Evolutionary conservation across 2,888 invertebrate genomes (phyloP).

Genomic region (Amiota communis): DNA sequence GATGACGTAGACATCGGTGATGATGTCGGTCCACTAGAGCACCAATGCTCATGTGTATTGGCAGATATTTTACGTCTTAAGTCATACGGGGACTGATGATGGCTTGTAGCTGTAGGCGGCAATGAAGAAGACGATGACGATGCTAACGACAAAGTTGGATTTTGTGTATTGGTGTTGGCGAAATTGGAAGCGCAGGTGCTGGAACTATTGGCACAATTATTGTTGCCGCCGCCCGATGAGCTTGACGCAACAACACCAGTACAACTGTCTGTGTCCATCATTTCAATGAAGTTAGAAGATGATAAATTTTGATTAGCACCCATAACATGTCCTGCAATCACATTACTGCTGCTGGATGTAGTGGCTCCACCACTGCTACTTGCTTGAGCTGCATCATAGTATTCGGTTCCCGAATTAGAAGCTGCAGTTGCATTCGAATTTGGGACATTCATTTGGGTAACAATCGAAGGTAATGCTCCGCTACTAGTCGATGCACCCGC

Average conservation of each 20-base stretch:
- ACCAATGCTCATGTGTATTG: conserved; percentile 70
- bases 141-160: conserved; percentile 36
- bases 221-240: conserved; percentile 27
- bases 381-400: conserved; percentile 57
- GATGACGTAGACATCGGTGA: conserved; percentile 41
- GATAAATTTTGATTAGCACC: conserved; percentile 41
- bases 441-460: conserved; percentile 16
- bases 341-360: conserved; percentile 30
- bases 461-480: conserved; percentile 37
- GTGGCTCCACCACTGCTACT: conserved; percentile 38
- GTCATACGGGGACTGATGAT: conserved; percentile 92
- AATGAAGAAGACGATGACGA: conserved; percentile 42
- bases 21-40: conserved; percentile 49
- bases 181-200: conserved; percentile 45
- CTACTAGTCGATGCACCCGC: conserved; percentile 13
- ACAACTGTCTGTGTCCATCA: conserved; percentile 57
- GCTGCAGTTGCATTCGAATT: neutral
- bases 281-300: conserved; percentile 48
- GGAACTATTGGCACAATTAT: conserved; percentile 43
- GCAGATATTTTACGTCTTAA: conserved; percentile 83
- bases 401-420: conserved; percentile 43
- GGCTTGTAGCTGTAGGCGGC: conserved; percentile 65
- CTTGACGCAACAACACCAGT: conserved; percentile 30
- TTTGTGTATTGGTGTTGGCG: conserved; percentile 36
- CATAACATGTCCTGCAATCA: conserved; percentile 19